Percentiles rank a stretch among this genome's conserved stretches.
phyloP scores from a whole-genome alignment of 2,113 vertebrate species.

The Corynorhinus townsendii region DNA sequence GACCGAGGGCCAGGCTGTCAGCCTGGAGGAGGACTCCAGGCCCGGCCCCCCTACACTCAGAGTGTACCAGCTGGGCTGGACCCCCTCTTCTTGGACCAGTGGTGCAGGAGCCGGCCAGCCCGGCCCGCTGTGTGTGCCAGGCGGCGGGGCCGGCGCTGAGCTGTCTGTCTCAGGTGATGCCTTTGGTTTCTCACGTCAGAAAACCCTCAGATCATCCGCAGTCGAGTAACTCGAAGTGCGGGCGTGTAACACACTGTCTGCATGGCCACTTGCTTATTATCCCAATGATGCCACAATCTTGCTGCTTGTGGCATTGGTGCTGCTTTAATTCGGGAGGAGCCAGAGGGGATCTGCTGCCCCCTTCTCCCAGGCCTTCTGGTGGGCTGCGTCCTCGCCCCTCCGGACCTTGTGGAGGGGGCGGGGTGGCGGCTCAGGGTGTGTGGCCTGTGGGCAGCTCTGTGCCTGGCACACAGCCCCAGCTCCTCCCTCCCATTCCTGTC shows the following conservation, averaged over 20 bases:
- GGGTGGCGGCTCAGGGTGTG: background rate
- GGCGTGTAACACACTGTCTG: background rate
- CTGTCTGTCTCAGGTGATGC: too few relatives aligned
- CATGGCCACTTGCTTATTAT: background rate
- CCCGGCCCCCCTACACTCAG: background rate
- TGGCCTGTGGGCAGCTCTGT: background rate
- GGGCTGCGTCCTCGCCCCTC: background rate
- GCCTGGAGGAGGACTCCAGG: too few relatives aligned
- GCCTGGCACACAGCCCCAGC: background rate
- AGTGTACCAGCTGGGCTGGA: background rate
- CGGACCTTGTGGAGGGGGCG: background rate
- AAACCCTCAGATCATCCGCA: background rate
- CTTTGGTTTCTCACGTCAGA: background rate
- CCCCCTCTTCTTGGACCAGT: too few relatives aligned
- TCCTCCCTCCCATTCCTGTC: background rate
- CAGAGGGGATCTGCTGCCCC: fast-evolving
- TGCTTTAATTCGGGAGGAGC: too few relatives aligned
- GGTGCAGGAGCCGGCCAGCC: too few relatives aligned
- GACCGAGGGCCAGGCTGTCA: background rate
- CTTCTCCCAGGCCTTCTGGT: background rate
- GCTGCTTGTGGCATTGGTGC: background rate
- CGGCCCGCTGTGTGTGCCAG: too few relatives aligned
- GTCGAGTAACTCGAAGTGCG: background rate
- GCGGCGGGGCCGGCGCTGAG: background rate
- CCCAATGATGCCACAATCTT: background rate